Evolutionary conservation across 2,888 invertebrate species (phyloP).

Genomic region (Apodemia mormo): DNA sequence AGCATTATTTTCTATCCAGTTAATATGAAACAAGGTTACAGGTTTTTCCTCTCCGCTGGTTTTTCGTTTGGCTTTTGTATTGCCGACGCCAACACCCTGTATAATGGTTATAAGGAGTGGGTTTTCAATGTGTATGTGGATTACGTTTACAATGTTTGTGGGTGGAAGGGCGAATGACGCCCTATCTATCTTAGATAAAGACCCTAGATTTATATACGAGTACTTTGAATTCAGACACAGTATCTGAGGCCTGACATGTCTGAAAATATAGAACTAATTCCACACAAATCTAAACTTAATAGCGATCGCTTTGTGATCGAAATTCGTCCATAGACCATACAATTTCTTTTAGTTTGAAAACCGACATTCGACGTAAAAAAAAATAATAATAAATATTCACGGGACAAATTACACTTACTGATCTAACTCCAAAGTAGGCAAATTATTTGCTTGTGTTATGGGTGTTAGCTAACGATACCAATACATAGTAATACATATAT

Average conservation of each 20-base stretch:
- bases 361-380: too few relatives aligned
- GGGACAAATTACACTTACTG: too few relatives aligned
- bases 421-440: too few relatives aligned
- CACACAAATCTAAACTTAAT: too few relatives aligned
- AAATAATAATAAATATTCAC: too few relatives aligned
- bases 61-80: slow-evolving; percentile 56
- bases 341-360: too few relatives aligned
- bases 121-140: slow-evolving; percentile 33
- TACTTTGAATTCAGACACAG: neutral
- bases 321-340: too few relatives aligned
- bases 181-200: neutral
- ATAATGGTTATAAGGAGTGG: slow-evolving; percentile 48
- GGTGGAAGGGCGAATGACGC: neutral
- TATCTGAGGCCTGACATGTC: neutral
- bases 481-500: too few relatives aligned
- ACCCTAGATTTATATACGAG: neutral
- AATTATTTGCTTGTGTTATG: too few relatives aligned
- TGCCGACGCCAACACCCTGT: slow-evolving; percentile 49
- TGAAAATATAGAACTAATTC: too few relatives aligned
- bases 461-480: too few relatives aligned
- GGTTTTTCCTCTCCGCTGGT: slow-evolving; percentile 62
- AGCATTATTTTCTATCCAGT: neutral
- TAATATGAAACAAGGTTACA: slow-evolving; percentile 30
- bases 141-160: slow-evolving; percentile 30
- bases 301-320: too few relatives aligned